Evolutionary conservation across 2,888 invertebrate genomes (phyloP), one percentile per base, ranked within the genome.

Genomic region (Brachyopa scutellaris): DNA sequence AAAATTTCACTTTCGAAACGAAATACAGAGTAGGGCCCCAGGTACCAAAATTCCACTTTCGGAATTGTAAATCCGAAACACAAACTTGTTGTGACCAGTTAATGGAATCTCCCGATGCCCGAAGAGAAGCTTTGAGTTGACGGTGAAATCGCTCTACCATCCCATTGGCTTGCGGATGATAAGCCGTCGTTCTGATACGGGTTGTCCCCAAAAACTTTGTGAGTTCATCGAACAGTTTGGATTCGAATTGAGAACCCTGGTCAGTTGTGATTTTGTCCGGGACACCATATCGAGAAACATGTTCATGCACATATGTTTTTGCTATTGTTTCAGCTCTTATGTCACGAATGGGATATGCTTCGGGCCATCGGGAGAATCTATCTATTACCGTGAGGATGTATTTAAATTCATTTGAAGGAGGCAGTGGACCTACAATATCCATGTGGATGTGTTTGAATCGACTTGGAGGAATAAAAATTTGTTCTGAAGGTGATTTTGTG

Each of bases 141-240:
- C 57, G 57, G 21, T 57, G 40, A 2, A 33, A 57, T 9, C 40
- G 38, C 15, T 57, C 57, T 13, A 57, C 57, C 38, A 57, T 33
- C 4, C 57, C 40, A 40, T 57, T 57, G 8, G 57, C 57, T 15
- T 57, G 40, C 26, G 57, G 57, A 9, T 57, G 57, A 26, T 57
- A 40, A 7, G 23, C 57, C 11, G 38, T 38, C 1, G 36, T 55
- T 0, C 55, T 23, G 2, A 38, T 23, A 1, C 21, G 33, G 1
- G 4, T 7, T 1, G 55, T 55, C 2, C 19, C 36, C 1, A 55
- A 13, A 21, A 55, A 55, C 11, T 55, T 55, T n/a, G 11, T 38
- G n/a, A 55, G 19, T 38, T 55, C 55, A 5, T 6, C 21, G 11
- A 55, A 55, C 0, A 55, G 21, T 19, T 36, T 21, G 1, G 55